Conservation (phyloP, 1,140 invertebrate species). For the Wasmannia auropunctata region DNA sequence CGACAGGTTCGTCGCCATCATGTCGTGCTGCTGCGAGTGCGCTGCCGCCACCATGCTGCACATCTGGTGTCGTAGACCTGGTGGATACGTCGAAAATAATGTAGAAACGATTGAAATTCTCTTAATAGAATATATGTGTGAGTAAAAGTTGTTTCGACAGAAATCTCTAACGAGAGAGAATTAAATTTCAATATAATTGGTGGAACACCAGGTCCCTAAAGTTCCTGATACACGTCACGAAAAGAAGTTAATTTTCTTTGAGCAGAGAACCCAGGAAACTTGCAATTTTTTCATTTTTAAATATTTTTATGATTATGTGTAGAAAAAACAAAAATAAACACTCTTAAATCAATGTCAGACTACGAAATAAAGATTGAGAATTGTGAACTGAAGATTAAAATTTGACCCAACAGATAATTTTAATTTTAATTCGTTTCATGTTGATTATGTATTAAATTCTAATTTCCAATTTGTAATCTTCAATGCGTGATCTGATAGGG, state of each 20-base stretch:
- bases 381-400: too few species aligned
- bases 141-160: neutral
- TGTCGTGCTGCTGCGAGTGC: conserved; percentile 87
- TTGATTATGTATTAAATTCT: too few species aligned
- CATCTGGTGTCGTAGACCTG: conserved; percentile 90
- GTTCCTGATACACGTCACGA: neutral
- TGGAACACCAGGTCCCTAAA: neutral
- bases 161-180: neutral
- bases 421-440: too few species aligned
- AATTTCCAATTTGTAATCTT: too few species aligned
- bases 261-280: too few species aligned
- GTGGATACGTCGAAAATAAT: neutral
- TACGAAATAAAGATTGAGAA: too few species aligned
- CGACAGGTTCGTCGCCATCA: conserved; percentile 83
- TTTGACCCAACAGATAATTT: too few species aligned
- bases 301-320: neutral
- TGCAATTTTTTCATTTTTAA: neutral
- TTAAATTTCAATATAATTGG: neutral
- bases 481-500: too few species aligned
- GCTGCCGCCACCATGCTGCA: conserved; percentile 90
- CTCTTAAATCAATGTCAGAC: too few species aligned
- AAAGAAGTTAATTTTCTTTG: too few species aligned
- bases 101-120: neutral
- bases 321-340: neutral
- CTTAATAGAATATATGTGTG: neutral